These are phyloP conservation scores for Drosophila antonietae DNA, from an alignment of 2,888 invertebrate species.

Conservation along the genomic window DNA sequence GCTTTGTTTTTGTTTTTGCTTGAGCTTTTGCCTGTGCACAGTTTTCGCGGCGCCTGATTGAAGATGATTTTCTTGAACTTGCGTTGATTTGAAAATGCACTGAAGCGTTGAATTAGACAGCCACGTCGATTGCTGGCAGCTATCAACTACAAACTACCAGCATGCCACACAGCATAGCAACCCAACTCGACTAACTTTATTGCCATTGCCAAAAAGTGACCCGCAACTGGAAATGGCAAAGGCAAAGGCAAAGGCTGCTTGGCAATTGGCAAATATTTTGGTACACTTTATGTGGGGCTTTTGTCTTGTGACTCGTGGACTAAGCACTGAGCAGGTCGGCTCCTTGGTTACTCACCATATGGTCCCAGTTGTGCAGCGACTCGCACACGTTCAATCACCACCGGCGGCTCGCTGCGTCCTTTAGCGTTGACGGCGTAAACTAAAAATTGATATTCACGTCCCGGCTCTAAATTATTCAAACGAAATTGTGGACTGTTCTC, in stretches of 20 bases:
- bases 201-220: conserved; percentile 42
- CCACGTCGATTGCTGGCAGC: conserved; percentile 39
- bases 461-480: conserved; percentile 90
- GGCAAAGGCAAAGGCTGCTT: conserved; percentile 27
- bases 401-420: conserved; percentile 91
- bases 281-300: conserved; percentile 45
- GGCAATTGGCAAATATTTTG: conserved; percentile 53
- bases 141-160: conserved; percentile 25
- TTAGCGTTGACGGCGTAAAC: conserved; percentile 93
- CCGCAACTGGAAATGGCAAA: conserved; percentile 18
- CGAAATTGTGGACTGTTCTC: conserved; percentile 89
- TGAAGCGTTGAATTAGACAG: conserved; percentile 78
- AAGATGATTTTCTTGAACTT: conserved; percentile 75
- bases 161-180: conserved; percentile 8
- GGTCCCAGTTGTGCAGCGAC: conserved; percentile 85
- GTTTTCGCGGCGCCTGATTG: conserved; percentile 75
- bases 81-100: conserved; percentile 77
- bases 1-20: conserved; percentile 16
- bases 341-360: conserved; percentile 81
- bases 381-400: conserved; percentile 87
- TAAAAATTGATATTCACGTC: conserved; percentile 90
- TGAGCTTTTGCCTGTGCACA: conserved; percentile 38
- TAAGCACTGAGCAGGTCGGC: neutral
- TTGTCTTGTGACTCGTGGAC: conserved; percentile 4
- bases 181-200: conserved; percentile 55